Evolutionary conservation across 2,113 vertebrate genomes (phyloP).

Genomic region (Rattus rattus): DNA sequence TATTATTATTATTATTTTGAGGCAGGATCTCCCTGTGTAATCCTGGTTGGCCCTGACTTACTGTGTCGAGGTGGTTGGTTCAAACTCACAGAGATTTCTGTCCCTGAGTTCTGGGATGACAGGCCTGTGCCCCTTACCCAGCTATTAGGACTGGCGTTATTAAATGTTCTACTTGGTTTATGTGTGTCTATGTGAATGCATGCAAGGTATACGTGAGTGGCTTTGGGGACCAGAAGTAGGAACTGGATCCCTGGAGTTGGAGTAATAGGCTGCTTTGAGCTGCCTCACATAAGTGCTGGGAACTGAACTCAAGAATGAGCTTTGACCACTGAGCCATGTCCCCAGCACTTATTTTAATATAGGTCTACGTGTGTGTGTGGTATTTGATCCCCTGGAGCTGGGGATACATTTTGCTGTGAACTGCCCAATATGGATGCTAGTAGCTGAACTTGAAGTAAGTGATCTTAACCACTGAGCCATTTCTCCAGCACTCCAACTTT

Average conservation of each 20-base stretch:
- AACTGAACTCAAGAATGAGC: not conserved
- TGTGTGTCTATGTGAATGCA: not conserved
- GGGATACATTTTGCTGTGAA: not conserved
- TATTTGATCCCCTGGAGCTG: not conserved
- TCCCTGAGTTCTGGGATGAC: not conserved
- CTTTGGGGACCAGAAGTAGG: not conserved
- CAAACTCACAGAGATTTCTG: not conserved
- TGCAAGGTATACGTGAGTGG: not conserved
- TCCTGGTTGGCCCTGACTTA: not conserved
- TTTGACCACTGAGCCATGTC: not conserved
- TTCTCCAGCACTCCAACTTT: not conserved
- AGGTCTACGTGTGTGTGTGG: not conserved
- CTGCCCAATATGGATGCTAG: not conserved
- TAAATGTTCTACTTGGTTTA: not conserved
- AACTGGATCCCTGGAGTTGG: not conserved
- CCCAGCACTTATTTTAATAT: not conserved
- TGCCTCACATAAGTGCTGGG: not conserved
- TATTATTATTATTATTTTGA: not conserved
- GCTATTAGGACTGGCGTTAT: not conserved
- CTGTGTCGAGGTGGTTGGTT: not conserved
- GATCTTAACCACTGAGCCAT: not conserved
- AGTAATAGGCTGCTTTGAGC: not conserved
- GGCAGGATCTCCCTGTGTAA: not conserved
- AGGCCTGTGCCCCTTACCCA: not conserved
- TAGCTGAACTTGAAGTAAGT: not conserved